Conservation (phyloP, 2,797 vertebrate genomes). For the Fistularia commersonii region DNA sequence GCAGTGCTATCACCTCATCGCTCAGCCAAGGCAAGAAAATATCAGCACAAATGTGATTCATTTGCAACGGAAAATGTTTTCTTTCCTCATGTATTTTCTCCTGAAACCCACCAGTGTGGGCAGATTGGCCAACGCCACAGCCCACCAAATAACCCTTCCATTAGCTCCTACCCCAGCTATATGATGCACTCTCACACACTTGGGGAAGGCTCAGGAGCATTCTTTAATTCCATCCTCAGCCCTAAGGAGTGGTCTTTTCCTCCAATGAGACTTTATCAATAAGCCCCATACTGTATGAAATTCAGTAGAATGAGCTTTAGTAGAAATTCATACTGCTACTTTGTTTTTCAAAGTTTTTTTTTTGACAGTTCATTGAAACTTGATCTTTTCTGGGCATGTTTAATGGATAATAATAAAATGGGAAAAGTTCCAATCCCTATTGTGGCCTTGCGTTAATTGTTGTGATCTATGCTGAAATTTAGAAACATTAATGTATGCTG, state of each 20-base stretch:
- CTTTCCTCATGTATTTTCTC: conserved; percentile 18
- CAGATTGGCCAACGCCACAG: conserved; percentile 42
- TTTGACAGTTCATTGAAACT: too few species aligned
- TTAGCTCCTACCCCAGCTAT: conserved; percentile 26
- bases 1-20: conserved; percentile 4
- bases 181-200: conserved; percentile 54
- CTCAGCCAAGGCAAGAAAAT: conserved; percentile 2
- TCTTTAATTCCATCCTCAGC: conserved; percentile 36
- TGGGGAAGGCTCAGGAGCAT: conserved; percentile 37
- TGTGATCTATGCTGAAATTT: too few species aligned
- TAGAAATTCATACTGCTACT: background rate
- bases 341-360: background rate
- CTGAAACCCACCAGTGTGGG: conserved; percentile 18
- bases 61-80: conserved; percentile 24
- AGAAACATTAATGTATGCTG: too few species aligned
- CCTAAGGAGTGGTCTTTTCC: conserved; percentile 70
- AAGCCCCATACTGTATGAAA: background rate
- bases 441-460: too few species aligned
- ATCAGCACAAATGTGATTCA: conserved; percentile 15
- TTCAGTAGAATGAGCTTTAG: too few species aligned
- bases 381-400: too few species aligned
- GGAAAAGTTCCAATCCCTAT: too few species aligned
- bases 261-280: conserved; percentile 73
- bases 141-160: conserved; percentile 27
- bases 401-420: too few species aligned